A percentile compares a stretch with the other conserved stretches of the same genome.
Conservation (phyloP, 2,797 vertebrate genomes). For the Danio kyathit region DNA sequence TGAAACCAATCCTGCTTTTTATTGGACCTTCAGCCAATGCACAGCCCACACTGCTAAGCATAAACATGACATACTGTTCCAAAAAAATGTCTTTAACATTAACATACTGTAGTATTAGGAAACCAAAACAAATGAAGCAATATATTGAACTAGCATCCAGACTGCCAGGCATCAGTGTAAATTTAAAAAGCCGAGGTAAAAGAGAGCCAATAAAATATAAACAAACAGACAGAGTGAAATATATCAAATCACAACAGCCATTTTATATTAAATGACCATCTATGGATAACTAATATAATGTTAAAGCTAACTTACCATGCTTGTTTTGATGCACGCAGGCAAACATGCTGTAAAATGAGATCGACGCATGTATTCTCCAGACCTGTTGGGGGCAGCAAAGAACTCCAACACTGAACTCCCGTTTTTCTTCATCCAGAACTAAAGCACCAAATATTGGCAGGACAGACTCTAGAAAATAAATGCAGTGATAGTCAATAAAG, state of each 20-base stretch:
- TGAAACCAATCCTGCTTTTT: too few species aligned
- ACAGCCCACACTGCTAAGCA: not conserved
- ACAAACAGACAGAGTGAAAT: not conserved
- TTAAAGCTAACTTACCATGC: not conserved
- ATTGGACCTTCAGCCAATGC: not conserved
- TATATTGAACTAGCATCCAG: not conserved
- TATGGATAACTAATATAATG: not conserved
- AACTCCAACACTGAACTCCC: constrained; percentile 30
- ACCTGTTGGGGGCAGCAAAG: constrained; percentile 7
- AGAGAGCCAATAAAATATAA: not conserved
- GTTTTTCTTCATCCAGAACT: too few species aligned
- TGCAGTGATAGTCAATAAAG: too few species aligned
- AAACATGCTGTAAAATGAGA: not conserved
- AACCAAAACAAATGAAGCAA: not conserved
- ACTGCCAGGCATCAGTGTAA: too few species aligned
- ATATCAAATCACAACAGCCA: not conserved
- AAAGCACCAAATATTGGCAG: too few species aligned
- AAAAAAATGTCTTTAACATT: not conserved
- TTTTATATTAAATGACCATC: not conserved
- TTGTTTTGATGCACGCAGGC: not conserved
- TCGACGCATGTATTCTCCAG: not conserved
- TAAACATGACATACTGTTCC: not conserved
- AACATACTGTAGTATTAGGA: not conserved
- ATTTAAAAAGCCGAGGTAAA: not conserved
- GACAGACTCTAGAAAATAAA: too few species aligned